A percentile compares a stretch with the other conserved stretches of the same genome.
These are phyloP conservation scores for Urechis unicinctus DNA, from an alignment of 2,888 invertebrate genomes.

Conservation along the genomic window DNA sequence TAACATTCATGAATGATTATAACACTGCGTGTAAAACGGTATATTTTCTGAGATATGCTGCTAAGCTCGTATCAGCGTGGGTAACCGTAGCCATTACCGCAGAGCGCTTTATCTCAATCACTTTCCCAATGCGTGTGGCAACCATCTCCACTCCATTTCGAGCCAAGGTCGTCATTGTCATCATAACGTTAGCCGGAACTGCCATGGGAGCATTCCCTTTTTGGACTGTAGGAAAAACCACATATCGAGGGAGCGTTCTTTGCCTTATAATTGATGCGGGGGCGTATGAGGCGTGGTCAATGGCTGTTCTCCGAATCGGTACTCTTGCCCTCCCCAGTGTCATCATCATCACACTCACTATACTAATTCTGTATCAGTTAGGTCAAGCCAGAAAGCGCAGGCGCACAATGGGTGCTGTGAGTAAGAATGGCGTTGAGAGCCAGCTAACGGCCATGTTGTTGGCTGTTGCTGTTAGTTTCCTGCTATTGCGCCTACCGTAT, in stretches of 20 bases:
- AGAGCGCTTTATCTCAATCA: constrained; percentile 26
- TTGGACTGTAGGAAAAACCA: background rate
- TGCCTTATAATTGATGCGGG: background rate
- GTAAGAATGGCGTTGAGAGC: background rate
- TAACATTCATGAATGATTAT: background rate
- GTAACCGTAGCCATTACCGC: constrained; percentile 28
- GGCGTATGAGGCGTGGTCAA: constrained; percentile 1
- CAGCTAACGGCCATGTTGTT: constrained; percentile 10
- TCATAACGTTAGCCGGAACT: constrained; percentile 21
- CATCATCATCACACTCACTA: constrained; percentile 4
- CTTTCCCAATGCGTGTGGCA: constrained; percentile 23
- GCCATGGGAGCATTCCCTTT: constrained; percentile 18
- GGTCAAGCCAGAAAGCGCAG: background rate
- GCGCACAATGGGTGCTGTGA: background rate
- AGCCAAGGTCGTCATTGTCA: constrained; percentile 20
- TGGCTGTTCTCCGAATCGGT: constrained; percentile 2
- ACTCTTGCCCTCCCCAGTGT: constrained; percentile 3
- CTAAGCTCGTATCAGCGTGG: constrained; percentile 20
- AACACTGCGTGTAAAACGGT: constrained; percentile 1
- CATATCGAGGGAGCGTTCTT: background rate
- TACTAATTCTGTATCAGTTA: constrained; percentile 2
- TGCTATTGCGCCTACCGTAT: constrained; percentile 9
- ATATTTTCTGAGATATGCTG: constrained; percentile 4
- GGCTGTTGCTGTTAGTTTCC: constrained; percentile 6
- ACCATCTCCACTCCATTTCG: constrained; percentile 21